Evolutionary conservation across 1,140 invertebrate species (phyloP), one percentile per base, ranked within the genome.

Genomic region (Pantala flavescens): DNA sequence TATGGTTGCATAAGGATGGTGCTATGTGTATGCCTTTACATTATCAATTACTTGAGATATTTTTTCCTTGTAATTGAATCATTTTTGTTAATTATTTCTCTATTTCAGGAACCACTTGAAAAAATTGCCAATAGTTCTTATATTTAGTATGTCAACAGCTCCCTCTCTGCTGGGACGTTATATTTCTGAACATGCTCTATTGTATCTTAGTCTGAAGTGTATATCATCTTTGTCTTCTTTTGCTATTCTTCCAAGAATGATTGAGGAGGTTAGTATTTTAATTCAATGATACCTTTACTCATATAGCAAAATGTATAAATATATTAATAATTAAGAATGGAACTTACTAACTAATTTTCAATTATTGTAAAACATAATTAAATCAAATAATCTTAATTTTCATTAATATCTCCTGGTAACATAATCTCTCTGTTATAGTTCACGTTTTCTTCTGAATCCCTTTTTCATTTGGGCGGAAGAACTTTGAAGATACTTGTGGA

Each of bases 391-490:
- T 36, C 9, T 36, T 36, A n/a, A n/a, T n/a, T n/a, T n/a, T n/a
- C n/a, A n/a, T n/a, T n/a, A n/a, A n/a, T n/a, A n/a, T n/a, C n/a
- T n/a, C n/a, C n/a, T 36, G 28, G 28, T 36, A 9, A 9, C 9
- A 36, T 36, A 36, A 36, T 36, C 16, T 63, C 12, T 19, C 49
- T 63, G 49, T 19, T 63, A 3, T 63, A 63, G 14, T 63, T 63
- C 12, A 12, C n/a, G 3, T 19, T 63, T 21, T 63, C n/a, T 12
- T 7, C 49, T 21, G n/a, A 63, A 7, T 7, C n/a, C 12, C 14
- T 19, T 63, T 63, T 63, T 63, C 49, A 19, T 63, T 63, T 63
- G 49, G n/a, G 49, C n/a, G 49, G 49, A 63, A 63, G n/a, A 63
- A 63, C n/a, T 7, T 63, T 63, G 49, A 63, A 63, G 14, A 63